Conservation (phyloP, 2,888 invertebrate genomes). For the Tinea pellionella region DNA sequence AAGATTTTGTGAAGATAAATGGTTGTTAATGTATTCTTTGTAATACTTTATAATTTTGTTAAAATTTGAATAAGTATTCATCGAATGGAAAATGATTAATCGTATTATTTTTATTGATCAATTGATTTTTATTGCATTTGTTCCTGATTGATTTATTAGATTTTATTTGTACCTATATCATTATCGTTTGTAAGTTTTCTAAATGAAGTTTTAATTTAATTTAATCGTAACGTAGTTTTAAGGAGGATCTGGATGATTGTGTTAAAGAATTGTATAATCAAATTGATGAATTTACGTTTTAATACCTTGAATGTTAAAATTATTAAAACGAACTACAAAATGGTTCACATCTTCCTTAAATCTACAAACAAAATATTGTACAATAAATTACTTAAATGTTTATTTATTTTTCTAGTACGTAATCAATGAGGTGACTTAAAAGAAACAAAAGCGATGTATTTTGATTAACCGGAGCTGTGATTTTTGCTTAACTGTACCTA, state of each 20-base stretch:
- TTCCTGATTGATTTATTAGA: constrained; percentile 68
- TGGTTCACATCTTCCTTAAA: constrained; percentile 48
- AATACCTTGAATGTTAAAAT: background rate
- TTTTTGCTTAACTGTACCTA: constrained; percentile 61
- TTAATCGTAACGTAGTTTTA: constrained; percentile 32
- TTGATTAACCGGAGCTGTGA: constrained; percentile 69
- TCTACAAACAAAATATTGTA: constrained; percentile 46
- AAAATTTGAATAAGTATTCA: constrained; percentile 43
- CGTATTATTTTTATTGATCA: constrained; percentile 36
- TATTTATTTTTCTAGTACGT: constrained; percentile 60
- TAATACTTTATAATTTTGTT: constrained; percentile 55
- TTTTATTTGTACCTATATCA: constrained; percentile 55
- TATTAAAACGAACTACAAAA: background rate
- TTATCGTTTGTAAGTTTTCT: constrained; percentile 47
- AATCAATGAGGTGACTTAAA: constrained; percentile 48
- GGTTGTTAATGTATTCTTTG: constrained; percentile 63
- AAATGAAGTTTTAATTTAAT: constrained; percentile 55
- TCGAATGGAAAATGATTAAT: constrained; percentile 46
- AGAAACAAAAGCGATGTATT: constrained; percentile 59
- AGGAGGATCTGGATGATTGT: constrained; percentile 41
- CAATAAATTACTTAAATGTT: constrained; percentile 56
- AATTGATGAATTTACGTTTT: background rate
- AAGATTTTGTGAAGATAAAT: constrained; percentile 32
- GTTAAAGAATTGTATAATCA: background rate
- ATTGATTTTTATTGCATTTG: constrained; percentile 67